phyloP scores from a whole-genome alignment of 2,113 vertebrate species.

The Nothobranchius kuhntae region DNA sequence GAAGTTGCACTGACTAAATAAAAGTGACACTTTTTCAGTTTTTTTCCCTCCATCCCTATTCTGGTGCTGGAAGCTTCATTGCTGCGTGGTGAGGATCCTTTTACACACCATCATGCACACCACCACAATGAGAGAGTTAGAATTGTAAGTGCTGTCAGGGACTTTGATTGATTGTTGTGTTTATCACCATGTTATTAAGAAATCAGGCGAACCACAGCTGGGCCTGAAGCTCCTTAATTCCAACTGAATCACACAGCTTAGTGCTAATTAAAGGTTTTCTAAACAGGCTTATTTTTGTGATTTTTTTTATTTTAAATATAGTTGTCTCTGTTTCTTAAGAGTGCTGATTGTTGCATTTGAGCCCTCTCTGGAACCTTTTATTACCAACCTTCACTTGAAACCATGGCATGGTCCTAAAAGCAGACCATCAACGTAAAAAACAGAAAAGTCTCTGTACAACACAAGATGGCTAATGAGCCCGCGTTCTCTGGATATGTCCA shows the following conservation, averaged over 20 bases:
- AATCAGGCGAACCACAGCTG: slow-evolving; percentile 77
- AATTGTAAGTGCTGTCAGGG: slow-evolving; percentile 75
- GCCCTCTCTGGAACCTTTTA: slow-evolving; percentile 35
- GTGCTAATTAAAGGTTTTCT: slow-evolving; percentile 76
- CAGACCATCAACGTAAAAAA: neutral
- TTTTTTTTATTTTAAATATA: slow-evolving; percentile 56
- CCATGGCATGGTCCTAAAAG: neutral
- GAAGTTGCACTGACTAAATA: slow-evolving; percentile 61
- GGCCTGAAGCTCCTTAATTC: slow-evolving; percentile 76
- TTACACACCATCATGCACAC: slow-evolving; percentile 52
- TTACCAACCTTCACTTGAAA: slow-evolving; percentile 12
- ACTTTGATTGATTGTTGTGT: slow-evolving; percentile 79
- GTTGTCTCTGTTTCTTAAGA: slow-evolving; percentile 59
- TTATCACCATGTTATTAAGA: slow-evolving; percentile 83
- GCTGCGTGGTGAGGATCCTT: slow-evolving; percentile 44
- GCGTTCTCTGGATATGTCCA: slow-evolving; percentile 32
- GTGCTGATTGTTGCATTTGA: slow-evolving; percentile 57
- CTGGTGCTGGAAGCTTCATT: slow-evolving; percentile 56
- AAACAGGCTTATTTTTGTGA: slow-evolving; percentile 74
- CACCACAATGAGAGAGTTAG: slow-evolving; percentile 76
- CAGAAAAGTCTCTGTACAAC: slow-evolving; percentile 10
- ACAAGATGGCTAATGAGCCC: slow-evolving; percentile 31
- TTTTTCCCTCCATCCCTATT: slow-evolving; percentile 50
- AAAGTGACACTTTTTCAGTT: slow-evolving; percentile 55
- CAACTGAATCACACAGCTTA: slow-evolving; percentile 66